Evolutionary conservation across 2,113 vertebrate species (phyloP).

Genomic region (Tachycineta bicolor): DNA sequence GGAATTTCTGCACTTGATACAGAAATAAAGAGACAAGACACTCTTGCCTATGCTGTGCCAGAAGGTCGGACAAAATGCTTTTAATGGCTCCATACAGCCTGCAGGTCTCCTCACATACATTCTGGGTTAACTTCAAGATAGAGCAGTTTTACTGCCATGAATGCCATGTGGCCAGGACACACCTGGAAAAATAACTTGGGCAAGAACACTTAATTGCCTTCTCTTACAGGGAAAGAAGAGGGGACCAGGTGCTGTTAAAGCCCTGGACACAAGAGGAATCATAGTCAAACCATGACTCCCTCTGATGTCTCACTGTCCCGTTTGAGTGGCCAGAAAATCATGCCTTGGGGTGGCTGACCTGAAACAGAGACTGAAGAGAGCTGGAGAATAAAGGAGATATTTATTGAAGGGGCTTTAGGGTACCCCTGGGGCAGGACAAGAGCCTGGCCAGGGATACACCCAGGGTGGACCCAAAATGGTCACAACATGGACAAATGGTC

Average conservation of each 20-base stretch:
- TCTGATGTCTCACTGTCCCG: not conserved
- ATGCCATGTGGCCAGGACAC: not conserved
- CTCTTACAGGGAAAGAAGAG: not conserved
- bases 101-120: not conserved
- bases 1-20: not conserved
- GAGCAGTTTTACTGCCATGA: not conserved
- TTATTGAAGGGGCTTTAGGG: not conserved
- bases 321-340: not conserved
- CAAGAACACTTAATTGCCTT: not conserved
- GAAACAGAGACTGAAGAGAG: not conserved
- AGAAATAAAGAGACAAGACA: not conserved
- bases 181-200: not conserved
- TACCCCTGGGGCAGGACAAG: not conserved
- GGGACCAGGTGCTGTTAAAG: not conserved
- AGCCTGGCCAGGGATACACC: not conserved
- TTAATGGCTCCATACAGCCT: not conserved
- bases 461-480: not conserved
- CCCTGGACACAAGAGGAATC: not conserved
- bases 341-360: not conserved
- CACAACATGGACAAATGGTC: rapidly evolving
- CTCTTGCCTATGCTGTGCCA: not conserved
- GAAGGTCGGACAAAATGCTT: not conserved
- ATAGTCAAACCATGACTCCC: rapidly evolving
- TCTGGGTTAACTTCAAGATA: not conserved
- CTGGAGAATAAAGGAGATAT: not conserved